These are phyloP conservation scores for Helicoverpa armigera DNA, from an alignment of 1,140 invertebrate genomes.

Conservation along the genomic window DNA sequence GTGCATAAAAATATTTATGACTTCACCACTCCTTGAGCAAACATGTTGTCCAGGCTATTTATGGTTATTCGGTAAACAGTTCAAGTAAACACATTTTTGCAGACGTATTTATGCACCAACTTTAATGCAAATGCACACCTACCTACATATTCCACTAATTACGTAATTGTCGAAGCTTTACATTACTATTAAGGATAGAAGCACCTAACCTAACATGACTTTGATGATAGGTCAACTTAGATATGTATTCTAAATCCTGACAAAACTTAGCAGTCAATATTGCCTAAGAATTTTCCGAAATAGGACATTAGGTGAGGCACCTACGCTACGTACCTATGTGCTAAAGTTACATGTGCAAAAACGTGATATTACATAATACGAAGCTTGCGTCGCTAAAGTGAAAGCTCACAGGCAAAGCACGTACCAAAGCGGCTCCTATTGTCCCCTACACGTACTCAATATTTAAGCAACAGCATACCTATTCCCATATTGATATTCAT, in stretches of 20 bases:
- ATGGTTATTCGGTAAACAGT: constrained; percentile 30
- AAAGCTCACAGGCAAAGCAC: constrained; percentile 36
- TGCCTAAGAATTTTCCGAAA: too few species aligned
- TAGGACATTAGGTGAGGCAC: too few species aligned
- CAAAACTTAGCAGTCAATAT: background rate
- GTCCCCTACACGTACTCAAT: background rate
- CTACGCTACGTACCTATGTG: too few species aligned
- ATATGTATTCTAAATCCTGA: too few species aligned
- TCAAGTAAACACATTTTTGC: constrained; percentile 36
- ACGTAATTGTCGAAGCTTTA: background rate
- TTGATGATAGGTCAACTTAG: background rate
- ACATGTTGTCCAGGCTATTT: constrained; percentile 35
- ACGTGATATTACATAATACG: constrained; percentile 6
- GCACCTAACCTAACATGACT: background rate
- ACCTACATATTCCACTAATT: background rate
- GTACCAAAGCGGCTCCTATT: background rate
- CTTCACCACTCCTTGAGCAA: constrained; percentile 44
- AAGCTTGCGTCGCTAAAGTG: background rate
- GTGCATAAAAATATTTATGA: constrained; percentile 55
- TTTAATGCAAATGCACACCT: constrained; percentile 11
- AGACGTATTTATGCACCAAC: constrained; percentile 12
- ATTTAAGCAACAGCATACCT: constrained; percentile 5
- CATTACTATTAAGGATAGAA: background rate
- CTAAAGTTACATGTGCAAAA: too few species aligned
- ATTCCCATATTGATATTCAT: constrained; percentile 11